These are phyloP conservation scores for Phylloscopus collybita DNA, from an alignment of 2,797 vertebrate species.

Conservation along the genomic window DNA sequence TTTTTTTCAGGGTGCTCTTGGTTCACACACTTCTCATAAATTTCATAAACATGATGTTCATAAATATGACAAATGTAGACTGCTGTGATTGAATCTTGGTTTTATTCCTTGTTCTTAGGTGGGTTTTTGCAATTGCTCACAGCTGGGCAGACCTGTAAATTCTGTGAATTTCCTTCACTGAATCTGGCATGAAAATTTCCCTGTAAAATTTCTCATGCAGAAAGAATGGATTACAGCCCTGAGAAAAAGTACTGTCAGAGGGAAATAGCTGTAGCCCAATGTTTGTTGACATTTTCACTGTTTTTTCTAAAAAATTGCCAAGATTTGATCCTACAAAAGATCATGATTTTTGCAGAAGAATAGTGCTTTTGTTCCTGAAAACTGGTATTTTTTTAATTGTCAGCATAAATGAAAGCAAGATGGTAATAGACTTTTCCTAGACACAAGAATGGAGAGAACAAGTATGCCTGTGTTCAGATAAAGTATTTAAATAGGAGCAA, in stretches of 20 bases:
- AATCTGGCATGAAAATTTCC: not conserved
- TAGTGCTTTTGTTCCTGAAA: conserved; percentile 23
- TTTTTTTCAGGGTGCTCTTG: not conserved
- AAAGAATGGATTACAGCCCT: not conserved
- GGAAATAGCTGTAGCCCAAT: not conserved
- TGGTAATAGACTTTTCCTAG: not conserved
- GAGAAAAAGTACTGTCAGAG: not conserved
- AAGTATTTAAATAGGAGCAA: not conserved
- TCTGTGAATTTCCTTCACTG: not conserved
- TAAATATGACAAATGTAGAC: not conserved
- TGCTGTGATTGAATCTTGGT: not conserved
- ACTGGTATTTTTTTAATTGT: not conserved
- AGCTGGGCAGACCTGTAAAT: not conserved
- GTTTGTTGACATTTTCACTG: not conserved
- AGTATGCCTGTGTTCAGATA: not conserved
- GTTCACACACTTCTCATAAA: not conserved
- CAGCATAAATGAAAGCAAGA: conserved; percentile 50
- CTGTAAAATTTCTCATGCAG: not conserved
- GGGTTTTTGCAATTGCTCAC: not conserved
- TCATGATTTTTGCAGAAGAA: not conserved
- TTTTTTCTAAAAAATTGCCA: not conserved
- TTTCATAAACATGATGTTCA: not conserved
- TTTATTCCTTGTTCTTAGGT: not conserved
- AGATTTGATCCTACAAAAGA: not conserved
- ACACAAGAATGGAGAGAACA: not conserved